Conservation (phyloP, 2,888 invertebrate genomes). For the Minunthozetes semirufus region DNA sequence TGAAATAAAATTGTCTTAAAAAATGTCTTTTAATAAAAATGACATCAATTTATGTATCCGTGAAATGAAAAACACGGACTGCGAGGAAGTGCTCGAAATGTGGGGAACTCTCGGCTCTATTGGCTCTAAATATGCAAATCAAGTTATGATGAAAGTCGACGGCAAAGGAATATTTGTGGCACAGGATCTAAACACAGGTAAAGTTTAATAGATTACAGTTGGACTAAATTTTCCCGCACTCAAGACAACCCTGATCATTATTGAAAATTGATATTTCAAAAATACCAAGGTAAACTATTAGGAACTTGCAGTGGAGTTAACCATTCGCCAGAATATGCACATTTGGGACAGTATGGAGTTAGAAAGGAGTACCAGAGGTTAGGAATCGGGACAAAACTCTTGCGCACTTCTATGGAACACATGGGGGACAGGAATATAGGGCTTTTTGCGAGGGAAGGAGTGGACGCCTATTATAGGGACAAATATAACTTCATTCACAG, state of each 20-base stretch:
- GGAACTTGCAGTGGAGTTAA: slow-evolving; percentile 17
- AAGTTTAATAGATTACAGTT: too few relatives aligned
- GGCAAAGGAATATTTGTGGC: background rate
- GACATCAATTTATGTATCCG: background rate
- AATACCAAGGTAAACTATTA: background rate
- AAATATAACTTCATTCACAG: slow-evolving; percentile 35
- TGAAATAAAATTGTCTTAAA: too few relatives aligned
- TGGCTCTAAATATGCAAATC: background rate
- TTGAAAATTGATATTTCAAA: background rate
- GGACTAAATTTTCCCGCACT: too few relatives aligned
- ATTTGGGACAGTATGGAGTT: slow-evolving; percentile 38
- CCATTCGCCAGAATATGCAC: slow-evolving; percentile 31
- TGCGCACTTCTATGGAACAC: slow-evolving; percentile 38
- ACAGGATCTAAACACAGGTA: background rate
- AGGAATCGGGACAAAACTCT: slow-evolving; percentile 39
- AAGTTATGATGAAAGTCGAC: background rate
- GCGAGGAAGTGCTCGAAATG: background rate
- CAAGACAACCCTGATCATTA: background rate
- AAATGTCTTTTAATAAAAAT: too few relatives aligned
- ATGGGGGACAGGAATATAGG: slow-evolving; percentile 33
- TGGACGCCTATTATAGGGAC: slow-evolving; percentile 17
- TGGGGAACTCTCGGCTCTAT: background rate
- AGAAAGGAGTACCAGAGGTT: slow-evolving; percentile 36
- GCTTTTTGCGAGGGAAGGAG: slow-evolving; percentile 39
- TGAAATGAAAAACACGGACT: background rate